phyloP scores from a whole-genome alignment of 1,140 invertebrate genomes.

The Drosophila guanche region DNA sequence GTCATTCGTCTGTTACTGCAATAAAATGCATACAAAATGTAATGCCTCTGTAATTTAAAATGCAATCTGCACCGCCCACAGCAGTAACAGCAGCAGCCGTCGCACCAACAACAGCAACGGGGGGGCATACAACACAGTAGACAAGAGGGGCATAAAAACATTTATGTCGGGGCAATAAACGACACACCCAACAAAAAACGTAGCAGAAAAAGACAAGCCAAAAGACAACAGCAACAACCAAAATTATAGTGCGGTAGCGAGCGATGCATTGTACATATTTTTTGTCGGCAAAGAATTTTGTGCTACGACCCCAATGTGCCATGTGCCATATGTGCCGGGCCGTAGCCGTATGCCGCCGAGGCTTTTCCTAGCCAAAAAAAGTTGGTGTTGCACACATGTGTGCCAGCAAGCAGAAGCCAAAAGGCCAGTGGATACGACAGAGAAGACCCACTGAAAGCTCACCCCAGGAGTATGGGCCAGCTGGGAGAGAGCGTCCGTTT shows the following conservation, averaged over 20 bases:
- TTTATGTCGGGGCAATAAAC: slow-evolving; percentile 62
- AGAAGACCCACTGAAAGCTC: slow-evolving; percentile 26
- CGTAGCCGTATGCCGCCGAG: slow-evolving; percentile 12
- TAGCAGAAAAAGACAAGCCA: slow-evolving; percentile 14
- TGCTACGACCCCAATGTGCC: slow-evolving; percentile 49
- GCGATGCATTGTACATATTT: slow-evolving; percentile 54
- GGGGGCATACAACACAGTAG: not conserved
- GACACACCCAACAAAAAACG: slow-evolving; percentile 49
- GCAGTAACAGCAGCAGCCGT: slow-evolving; percentile 17
- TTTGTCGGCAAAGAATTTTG: slow-evolving; percentile 48
- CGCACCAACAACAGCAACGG: slow-evolving; percentile 18
- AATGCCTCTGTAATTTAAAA: slow-evolving; percentile 60
- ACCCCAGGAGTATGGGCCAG: slow-evolving; percentile 13
- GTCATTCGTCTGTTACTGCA: slow-evolving; percentile 52
- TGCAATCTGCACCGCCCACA: slow-evolving; percentile 54
- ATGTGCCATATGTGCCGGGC: slow-evolving; percentile 18
- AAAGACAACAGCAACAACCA: slow-evolving; percentile 42
- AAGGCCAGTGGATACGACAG: not conserved
- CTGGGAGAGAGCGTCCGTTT: slow-evolving; percentile 16
- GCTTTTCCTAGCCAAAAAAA: slow-evolving; percentile 38
- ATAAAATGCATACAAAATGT: slow-evolving; percentile 65
- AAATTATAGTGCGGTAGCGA: slow-evolving; percentile 61
- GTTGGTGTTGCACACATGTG: slow-evolving; percentile 33
- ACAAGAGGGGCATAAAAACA: slow-evolving; percentile 45
- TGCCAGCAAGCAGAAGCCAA: slow-evolving; percentile 28